Percentiles rank a stretch among this genome's conserved stretches.
Conservation (phyloP, 2,888 invertebrate genomes). For the Sabatieria punctata region DNA sequence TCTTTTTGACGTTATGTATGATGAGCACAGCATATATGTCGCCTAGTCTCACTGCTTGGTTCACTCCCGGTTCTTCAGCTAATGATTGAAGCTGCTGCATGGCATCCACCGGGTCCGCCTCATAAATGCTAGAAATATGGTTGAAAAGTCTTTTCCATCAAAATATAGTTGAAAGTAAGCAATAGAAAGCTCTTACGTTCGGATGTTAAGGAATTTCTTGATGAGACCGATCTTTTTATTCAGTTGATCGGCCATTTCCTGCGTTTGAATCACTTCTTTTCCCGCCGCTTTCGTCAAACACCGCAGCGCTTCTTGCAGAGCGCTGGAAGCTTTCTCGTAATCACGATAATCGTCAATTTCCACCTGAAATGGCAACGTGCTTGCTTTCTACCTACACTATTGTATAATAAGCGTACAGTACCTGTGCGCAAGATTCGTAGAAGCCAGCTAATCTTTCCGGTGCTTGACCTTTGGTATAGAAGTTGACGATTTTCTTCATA, state of each 20-base stretch:
- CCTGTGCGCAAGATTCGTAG: constrained; percentile 79
- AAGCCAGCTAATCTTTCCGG: constrained; percentile 76
- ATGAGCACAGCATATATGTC: constrained; percentile 45
- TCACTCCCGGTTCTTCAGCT: constrained; percentile 39
- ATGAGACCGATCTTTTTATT: constrained; percentile 41
- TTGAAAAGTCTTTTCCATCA: too few species aligned
- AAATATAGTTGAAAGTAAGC: background rate
- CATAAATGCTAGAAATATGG: constrained; percentile 42
- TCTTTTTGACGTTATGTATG: constrained; percentile 39
- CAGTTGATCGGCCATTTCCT: constrained; percentile 15
- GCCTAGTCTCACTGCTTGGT: constrained; percentile 40
- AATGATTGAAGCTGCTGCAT: constrained; percentile 44
- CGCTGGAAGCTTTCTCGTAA: constrained; percentile 80
- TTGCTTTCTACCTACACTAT: too few species aligned
- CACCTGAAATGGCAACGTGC: constrained; percentile 45
- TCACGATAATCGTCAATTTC: constrained; percentile 80
- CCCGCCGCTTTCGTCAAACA: constrained; percentile 43
- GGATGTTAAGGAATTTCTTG: constrained; percentile 43
- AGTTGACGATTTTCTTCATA: constrained; percentile 72
- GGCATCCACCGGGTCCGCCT: constrained; percentile 43
- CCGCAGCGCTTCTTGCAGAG: constrained; percentile 68
- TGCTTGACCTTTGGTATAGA: constrained; percentile 84
- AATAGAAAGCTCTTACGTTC: constrained; percentile 39
- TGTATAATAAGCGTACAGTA: too few species aligned
- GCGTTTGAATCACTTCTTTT: constrained; percentile 2